Percentiles rank a stretch among this genome's conserved stretches.
These are phyloP conservation scores for Drosophila melanogaster DNA, from an alignment of 1,140 invertebrate species.

Conservation along the genomic window DNA sequence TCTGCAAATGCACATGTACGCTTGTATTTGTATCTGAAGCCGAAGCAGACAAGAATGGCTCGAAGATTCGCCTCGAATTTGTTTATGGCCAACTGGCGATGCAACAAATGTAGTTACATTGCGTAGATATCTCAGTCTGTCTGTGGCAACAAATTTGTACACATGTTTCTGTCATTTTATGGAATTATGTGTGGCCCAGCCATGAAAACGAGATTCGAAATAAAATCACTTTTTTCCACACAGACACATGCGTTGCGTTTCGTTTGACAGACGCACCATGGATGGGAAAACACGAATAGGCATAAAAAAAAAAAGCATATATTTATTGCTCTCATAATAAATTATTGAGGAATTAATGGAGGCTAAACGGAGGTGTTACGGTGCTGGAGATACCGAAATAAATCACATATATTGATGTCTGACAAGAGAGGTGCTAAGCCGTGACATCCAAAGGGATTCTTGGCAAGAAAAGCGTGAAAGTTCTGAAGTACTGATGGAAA, in stretches of 20 bases:
- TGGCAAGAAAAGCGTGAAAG: not conserved
- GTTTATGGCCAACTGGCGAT: slow-evolving; percentile 69
- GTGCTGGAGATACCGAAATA: slow-evolving; percentile 14
- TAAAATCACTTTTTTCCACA: slow-evolving; percentile 69
- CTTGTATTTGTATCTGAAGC: slow-evolving; percentile 25
- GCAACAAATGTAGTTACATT: slow-evolving; percentile 56
- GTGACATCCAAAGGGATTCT: not conserved
- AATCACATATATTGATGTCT: slow-evolving; percentile 32
- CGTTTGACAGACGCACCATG: slow-evolving; percentile 44
- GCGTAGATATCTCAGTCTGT: slow-evolving; percentile 36
- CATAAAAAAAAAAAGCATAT: slow-evolving; percentile 42
- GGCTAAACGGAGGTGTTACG: slow-evolving; percentile 34
- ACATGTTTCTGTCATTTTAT: slow-evolving; percentile 82
- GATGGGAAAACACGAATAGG: slow-evolving; percentile 16
- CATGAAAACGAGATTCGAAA: slow-evolving; percentile 65
- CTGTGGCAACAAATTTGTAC: slow-evolving; percentile 74
- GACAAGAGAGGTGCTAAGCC: slow-evolving; percentile 16
- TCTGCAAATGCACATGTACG: slow-evolving; percentile 23
- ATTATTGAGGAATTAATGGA: slow-evolving; percentile 48
- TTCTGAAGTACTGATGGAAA: not conserved
- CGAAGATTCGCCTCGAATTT: slow-evolving; percentile 63
- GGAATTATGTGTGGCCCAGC: slow-evolving; percentile 61
- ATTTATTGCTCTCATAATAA: slow-evolving; percentile 47
- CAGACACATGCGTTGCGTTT: slow-evolving; percentile 27
- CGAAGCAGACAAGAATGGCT: slow-evolving; percentile 18